Conservation (phyloP, 1,140 invertebrate species). For the Temnothorax curvispinosus region DNA sequence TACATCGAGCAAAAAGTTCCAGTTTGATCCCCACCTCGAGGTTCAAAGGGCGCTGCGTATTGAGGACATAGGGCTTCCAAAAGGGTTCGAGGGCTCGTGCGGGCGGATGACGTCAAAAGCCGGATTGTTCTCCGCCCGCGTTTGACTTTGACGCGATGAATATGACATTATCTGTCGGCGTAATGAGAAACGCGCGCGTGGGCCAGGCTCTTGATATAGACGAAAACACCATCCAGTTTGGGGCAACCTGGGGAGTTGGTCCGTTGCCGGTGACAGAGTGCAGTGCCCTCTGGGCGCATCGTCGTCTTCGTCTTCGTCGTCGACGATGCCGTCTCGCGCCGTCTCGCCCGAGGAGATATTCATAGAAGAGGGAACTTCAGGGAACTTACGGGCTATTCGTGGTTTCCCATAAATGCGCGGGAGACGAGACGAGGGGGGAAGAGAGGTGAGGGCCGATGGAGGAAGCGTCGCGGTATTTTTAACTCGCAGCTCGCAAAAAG, state of each 20-base stretch:
- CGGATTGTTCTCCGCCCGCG: slow-evolving; percentile 29
- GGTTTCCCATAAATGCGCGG: slow-evolving; percentile 75
- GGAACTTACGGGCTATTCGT: slow-evolving; percentile 79
- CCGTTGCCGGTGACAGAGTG: slow-evolving; percentile 59
- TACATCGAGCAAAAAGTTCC: background rate
- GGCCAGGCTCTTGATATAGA: background rate
- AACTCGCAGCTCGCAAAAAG: slow-evolving; percentile 71
- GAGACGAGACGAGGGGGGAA: slow-evolving; percentile 49
- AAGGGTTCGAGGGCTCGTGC: background rate
- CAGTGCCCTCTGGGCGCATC: slow-evolving; percentile 71
- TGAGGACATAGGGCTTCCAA: background rate
- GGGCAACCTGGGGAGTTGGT: background rate
- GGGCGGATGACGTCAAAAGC: slow-evolving; percentile 8
- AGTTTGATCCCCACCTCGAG: background rate
- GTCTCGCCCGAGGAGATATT: slow-evolving; percentile 76
- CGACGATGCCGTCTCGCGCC: slow-evolving; percentile 40
- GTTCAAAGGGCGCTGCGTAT: slow-evolving; percentile 30
- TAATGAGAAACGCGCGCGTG: slow-evolving; percentile 30
- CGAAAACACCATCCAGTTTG: background rate
- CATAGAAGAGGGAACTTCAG: slow-evolving; percentile 77
- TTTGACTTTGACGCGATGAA: slow-evolving; percentile 27
- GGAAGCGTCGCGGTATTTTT: slow-evolving; percentile 72
- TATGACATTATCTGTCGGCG: slow-evolving; percentile 26
- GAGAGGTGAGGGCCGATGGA: slow-evolving; percentile 43
- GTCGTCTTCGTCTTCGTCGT: slow-evolving; percentile 46